phyloP scores from a whole-genome alignment of 2,113 vertebrate species.

The Python bivittatus region DNA sequence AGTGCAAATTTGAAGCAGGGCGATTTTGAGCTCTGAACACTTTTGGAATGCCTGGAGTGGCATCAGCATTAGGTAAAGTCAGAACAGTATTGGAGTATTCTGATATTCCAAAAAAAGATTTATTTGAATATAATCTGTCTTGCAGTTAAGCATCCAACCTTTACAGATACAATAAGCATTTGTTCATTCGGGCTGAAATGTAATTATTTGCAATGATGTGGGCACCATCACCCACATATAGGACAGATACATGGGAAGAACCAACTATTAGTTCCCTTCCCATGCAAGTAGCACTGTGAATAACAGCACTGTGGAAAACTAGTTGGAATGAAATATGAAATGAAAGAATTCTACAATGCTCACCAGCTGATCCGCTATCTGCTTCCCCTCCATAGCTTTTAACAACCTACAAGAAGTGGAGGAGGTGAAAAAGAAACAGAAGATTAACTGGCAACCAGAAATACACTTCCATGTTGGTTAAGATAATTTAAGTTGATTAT shows the following conservation, averaged over 20 bases:
- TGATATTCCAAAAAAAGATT: background rate
- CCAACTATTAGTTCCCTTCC: too few species aligned
- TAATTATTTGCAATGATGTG: background rate
- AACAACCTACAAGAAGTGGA: conserved; percentile 77
- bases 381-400: conserved; percentile 86
- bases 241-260: too few species aligned
- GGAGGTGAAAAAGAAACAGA: conserved; percentile 4
- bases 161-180: background rate
- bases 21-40: background rate
- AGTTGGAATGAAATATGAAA: background rate
- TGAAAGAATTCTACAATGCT: conserved; percentile 73
- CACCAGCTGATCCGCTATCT: conserved; percentile 89
- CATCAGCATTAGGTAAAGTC: background rate
- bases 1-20: background rate
- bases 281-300: background rate
- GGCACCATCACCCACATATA: too few species aligned
- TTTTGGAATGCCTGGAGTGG: background rate
- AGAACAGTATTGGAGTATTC: background rate
- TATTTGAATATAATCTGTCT: background rate
- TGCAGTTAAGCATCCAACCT: background rate
- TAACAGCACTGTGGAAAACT: background rate
- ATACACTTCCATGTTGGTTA: accelerated
- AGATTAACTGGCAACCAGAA: conserved; percentile 49
- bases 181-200: background rate
- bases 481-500: background rate